A percentile compares a stretch with the other conserved stretches of the same genome.
Conservation (phyloP, 2,888 invertebrate genomes). For the Conops quadrifasciatus region DNA sequence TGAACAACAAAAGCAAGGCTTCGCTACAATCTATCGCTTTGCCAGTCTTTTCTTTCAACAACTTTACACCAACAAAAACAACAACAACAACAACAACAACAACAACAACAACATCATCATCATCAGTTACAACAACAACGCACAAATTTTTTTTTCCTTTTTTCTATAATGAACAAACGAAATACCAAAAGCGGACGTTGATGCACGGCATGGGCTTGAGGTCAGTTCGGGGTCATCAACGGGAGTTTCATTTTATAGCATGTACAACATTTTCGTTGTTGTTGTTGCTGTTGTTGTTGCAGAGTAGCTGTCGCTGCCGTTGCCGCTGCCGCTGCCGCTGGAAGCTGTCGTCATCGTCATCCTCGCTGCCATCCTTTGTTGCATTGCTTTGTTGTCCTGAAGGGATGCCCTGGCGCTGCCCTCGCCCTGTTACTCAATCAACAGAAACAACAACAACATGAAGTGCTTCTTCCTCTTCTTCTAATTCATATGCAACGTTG, state of each 20-base stretch:
- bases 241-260: constrained; percentile 44
- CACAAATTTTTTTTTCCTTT: neutral
- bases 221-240: constrained; percentile 62
- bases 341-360: constrained; percentile 40
- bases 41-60: constrained; percentile 21
- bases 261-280: constrained; percentile 25
- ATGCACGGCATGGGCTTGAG: constrained; percentile 51
- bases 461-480: neutral
- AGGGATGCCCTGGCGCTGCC: constrained; percentile 39
- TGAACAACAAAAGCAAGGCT: constrained; percentile 38
- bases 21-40: constrained; percentile 41
- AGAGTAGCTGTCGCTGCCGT: constrained; percentile 19
- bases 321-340: constrained; percentile 43
- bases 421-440: constrained; percentile 15
- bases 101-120: neutral
- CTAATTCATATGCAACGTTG: constrained; percentile 12
- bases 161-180: constrained; percentile 20
- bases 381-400: neutral
- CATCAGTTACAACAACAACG: neutral
- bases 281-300: constrained; percentile 28
- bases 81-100: constrained; percentile 25
- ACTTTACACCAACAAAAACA: no score
- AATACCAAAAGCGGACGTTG: constrained; percentile 36
- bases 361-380: neutral
- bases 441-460: neutral